Percentiles rank a stretch among this genome's conserved stretches.
phyloP scores from a whole-genome alignment of 1,140 invertebrate genomes.

The Drosophila punjabiensis region DNA sequence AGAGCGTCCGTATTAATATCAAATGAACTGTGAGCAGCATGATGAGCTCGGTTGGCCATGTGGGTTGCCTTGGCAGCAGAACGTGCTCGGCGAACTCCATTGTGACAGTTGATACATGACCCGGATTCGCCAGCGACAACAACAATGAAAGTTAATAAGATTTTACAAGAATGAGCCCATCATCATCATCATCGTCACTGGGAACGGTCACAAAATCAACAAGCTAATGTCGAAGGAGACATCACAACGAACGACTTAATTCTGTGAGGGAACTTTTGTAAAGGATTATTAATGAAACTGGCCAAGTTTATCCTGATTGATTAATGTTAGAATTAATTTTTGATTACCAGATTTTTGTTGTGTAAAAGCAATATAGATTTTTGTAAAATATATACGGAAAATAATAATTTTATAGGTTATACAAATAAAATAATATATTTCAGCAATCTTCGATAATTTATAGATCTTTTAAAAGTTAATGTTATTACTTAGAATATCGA shows the following conservation, averaged over 20 bases:
- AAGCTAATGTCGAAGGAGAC: constrained; percentile 29
- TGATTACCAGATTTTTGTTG: not conserved
- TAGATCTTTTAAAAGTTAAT: too few relatives aligned
- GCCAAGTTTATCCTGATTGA: constrained; percentile 24
- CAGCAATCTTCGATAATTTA: too few relatives aligned
- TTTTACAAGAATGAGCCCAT: constrained; percentile 56
- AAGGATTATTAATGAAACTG: constrained; percentile 11
- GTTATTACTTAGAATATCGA: too few relatives aligned
- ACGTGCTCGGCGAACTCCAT: constrained; percentile 46
- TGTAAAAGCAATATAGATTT: too few relatives aligned
- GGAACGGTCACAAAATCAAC: constrained; percentile 42
- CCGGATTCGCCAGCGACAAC: constrained; percentile 17
- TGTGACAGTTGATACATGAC: constrained; percentile 45
- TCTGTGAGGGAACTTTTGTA: constrained; percentile 2
- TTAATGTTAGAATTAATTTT: not conserved
- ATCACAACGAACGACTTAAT: constrained; percentile 20
- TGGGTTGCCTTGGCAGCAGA: constrained; percentile 39
- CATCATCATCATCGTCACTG: constrained; percentile 12
- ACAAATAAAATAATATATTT: too few relatives aligned
- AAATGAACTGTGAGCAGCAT: constrained; percentile 78
- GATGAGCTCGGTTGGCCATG: constrained; percentile 48
- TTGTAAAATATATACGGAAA: too few relatives aligned
- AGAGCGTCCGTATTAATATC: constrained; percentile 78
- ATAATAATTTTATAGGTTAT: too few relatives aligned
- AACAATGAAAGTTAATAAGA: constrained; percentile 58